phyloP scores from a whole-genome alignment of 2,797 vertebrate species.

The Varecia variegata region DNA sequence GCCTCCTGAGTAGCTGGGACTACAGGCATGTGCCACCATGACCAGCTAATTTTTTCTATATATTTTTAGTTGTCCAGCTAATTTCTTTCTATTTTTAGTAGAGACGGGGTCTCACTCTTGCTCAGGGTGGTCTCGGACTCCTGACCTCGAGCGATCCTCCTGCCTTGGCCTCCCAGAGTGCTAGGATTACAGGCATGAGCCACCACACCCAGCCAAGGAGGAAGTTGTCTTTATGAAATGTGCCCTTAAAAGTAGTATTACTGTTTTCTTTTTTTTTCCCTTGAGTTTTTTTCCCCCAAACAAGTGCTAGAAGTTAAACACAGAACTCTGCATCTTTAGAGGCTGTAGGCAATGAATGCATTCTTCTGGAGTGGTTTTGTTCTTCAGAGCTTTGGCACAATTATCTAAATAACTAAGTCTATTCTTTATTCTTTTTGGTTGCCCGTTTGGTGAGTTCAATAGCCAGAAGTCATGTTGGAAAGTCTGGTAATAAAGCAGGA shows the following conservation, averaged over 20 bases:
- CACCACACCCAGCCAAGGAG: no score
- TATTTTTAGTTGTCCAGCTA: no score
- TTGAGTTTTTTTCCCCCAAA: background rate
- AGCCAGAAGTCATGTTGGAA: background rate
- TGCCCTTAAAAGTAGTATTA: background rate
- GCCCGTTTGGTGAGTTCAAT: background rate
- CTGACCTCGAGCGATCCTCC: no score
- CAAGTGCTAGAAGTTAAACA: background rate
- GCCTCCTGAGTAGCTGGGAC: no score
- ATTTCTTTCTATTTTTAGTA: no score
- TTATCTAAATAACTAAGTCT: background rate
- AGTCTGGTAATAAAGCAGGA: background rate
- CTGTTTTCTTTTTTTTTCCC: conserved; percentile 15
- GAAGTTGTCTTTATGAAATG: conserved; percentile 13
- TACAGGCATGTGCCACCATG: no score
- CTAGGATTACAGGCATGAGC: no score
- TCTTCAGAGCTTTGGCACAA: background rate
- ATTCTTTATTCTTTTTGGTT: background rate
- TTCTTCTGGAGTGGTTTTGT: background rate
- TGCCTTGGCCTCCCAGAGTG: no score
- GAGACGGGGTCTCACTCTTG: no score
- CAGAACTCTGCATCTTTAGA: background rate
- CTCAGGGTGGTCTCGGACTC: no score
- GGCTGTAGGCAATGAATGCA: background rate
- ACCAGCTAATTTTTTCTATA: no score